These are phyloP conservation scores for Latrodectus elegans DNA, from an alignment of 2,888 invertebrate genomes.

Conservation along the genomic window DNA sequence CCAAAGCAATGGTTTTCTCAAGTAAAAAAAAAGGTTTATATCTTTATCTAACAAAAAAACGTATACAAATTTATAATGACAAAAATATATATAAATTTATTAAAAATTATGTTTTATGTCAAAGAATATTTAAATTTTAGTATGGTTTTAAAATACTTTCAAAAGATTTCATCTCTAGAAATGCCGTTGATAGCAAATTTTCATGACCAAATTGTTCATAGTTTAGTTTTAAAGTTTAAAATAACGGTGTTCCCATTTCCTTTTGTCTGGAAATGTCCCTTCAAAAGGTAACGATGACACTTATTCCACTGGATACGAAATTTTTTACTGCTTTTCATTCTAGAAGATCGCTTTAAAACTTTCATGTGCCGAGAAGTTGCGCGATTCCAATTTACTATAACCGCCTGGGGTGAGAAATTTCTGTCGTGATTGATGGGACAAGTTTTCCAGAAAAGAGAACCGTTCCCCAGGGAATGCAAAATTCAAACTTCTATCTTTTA, in stretches of 20 bases:
- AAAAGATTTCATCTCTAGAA: too few species aligned
- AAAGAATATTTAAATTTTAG: too few species aligned
- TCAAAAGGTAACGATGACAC: conserved; percentile 11
- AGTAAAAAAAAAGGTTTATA: too few species aligned
- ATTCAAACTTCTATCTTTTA: conserved; percentile 18
- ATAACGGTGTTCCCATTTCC: neutral
- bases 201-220: too few species aligned
- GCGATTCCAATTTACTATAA: conserved; percentile 36
- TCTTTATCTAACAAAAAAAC: too few species aligned
- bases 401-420: conserved; percentile 21
- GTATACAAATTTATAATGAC: too few species aligned
- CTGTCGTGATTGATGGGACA: conserved; percentile 30
- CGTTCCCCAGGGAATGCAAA: conserved; percentile 9
- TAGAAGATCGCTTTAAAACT: conserved; percentile 18
- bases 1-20: too few species aligned
- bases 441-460: conserved; percentile 17
- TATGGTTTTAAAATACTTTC: too few species aligned
- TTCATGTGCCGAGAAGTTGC: conserved; percentile 31
- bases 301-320: neutral
- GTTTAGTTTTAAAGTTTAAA: too few species aligned
- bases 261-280: neutral
- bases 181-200: too few species aligned
- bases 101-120: too few species aligned
- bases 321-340: neutral
- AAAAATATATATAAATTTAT: too few species aligned